phyloP scores from a whole-genome alignment of 1,140 invertebrate genomes.

The Sminthurinus signatus region DNA sequence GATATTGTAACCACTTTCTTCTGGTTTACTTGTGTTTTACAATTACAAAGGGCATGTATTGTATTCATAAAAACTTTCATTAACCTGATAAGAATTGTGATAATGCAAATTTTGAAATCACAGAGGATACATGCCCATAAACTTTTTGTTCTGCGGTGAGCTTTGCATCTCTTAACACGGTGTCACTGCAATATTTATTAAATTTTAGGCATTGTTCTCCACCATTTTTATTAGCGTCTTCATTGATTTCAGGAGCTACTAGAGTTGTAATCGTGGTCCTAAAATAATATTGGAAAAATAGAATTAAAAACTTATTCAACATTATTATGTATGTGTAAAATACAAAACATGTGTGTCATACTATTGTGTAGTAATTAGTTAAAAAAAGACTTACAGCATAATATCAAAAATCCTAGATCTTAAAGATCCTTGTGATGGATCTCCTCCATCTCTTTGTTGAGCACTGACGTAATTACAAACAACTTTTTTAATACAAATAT shows the following conservation, averaged over 20 bases:
- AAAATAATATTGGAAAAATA: too few species aligned
- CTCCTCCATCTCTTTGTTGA: slow-evolving; percentile 14
- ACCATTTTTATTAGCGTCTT: neutral
- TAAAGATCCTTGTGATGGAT: slow-evolving; percentile 1
- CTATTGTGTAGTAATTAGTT: neutral
- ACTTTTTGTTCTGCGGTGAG: slow-evolving; percentile 34
- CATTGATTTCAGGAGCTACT: slow-evolving; percentile 33
- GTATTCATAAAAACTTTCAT: too few species aligned
- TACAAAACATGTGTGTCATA: too few species aligned
- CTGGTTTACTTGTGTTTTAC: too few species aligned
- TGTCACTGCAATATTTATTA: slow-evolving; percentile 36
- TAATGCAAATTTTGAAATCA: slow-evolving; percentile 30
- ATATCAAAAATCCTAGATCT: slow-evolving; percentile 32
- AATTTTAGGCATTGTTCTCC: slow-evolving; percentile 22
- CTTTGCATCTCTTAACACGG: slow-evolving; percentile 29
- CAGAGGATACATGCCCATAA: slow-evolving; percentile 22
- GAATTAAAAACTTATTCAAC: too few species aligned
- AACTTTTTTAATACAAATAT: slow-evolving; percentile 37
- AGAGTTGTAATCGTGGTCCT: slow-evolving; percentile 31
- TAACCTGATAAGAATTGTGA: slow-evolving; percentile 16
- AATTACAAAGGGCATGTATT: too few species aligned
- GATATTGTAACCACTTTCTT: too few species aligned
- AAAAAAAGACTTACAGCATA: slow-evolving; percentile 29
- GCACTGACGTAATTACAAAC: slow-evolving; percentile 30
- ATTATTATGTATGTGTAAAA: too few species aligned